Conservation (phyloP, 2,797 vertebrate species). For the Eulemur mongoz region DNA sequence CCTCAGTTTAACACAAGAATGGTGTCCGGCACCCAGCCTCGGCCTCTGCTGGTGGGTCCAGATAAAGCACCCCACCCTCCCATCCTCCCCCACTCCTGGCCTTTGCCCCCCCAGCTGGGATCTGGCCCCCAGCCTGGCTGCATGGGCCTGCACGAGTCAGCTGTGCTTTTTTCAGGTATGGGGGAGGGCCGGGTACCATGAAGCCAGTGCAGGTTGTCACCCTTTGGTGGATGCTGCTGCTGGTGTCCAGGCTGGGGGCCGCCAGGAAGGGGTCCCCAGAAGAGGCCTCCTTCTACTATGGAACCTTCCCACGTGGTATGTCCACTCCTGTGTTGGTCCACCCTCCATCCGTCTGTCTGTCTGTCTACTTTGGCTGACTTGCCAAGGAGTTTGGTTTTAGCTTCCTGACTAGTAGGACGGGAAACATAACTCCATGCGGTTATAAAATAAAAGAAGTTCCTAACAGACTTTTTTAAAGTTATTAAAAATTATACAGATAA, state of each 20-base stretch:
- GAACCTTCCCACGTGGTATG: slow-evolving; percentile 94
- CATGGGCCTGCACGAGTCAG: slow-evolving; percentile 72
- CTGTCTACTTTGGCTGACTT: background rate
- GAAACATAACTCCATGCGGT: background rate
- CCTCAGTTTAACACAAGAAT: background rate
- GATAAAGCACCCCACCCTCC: background rate
- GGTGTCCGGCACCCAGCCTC: background rate
- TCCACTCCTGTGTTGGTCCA: background rate
- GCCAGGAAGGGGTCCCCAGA: slow-evolving; percentile 91
- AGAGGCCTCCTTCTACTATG: slow-evolving; percentile 96
- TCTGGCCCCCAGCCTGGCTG: background rate
- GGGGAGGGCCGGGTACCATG: slow-evolving; percentile 56
- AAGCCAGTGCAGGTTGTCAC: slow-evolving; percentile 71
- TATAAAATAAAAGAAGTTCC: background rate
- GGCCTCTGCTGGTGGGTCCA: background rate
- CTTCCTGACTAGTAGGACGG: background rate
- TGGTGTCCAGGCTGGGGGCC: slow-evolving; percentile 86
- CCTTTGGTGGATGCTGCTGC: slow-evolving; percentile 87
- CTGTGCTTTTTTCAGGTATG: slow-evolving; percentile 63
- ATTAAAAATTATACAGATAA: background rate
- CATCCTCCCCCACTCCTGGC: background rate
- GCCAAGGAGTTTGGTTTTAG: background rate
- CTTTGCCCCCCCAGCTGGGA: background rate
- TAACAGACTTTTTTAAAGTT: background rate
- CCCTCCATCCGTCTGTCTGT: background rate